These are phyloP conservation scores for Rhagoletis pomonella DNA, from an alignment of 1,140 invertebrate genomes.

Conservation along the genomic window DNA sequence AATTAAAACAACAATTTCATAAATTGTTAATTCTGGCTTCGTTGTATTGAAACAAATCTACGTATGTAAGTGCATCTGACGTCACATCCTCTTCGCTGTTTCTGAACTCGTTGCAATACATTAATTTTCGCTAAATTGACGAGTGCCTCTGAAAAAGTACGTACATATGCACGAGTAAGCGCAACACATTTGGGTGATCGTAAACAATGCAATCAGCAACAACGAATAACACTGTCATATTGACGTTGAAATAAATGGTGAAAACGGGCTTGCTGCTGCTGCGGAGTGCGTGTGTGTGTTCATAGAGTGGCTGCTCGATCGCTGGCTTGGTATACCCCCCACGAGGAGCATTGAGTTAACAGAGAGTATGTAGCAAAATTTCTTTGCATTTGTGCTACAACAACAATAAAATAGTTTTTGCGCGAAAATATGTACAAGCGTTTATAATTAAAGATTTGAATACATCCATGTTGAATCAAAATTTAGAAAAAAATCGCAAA, in stretches of 20 bases:
- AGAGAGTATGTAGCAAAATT: background rate
- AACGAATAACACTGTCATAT: background rate
- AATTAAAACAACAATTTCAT: background rate
- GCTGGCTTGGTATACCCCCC: background rate
- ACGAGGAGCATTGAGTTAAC: background rate
- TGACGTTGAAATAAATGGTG: background rate
- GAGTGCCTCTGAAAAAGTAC: background rate
- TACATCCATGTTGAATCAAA: background rate
- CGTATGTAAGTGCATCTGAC: background rate
- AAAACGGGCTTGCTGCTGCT: background rate
- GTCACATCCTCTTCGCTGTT: slow-evolving; percentile 17
- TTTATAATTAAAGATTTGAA: slow-evolving; percentile 17
- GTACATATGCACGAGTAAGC: background rate
- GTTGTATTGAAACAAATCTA: background rate
- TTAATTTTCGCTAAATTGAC: slow-evolving; percentile 20
- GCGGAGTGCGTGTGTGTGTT: background rate
- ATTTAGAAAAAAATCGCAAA: slow-evolving; percentile 7
- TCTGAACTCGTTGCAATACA: background rate
- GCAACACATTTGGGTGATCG: slow-evolving; percentile 30
- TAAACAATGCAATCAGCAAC: slow-evolving; percentile 14
- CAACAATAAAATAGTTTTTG: background rate
- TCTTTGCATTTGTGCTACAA: background rate
- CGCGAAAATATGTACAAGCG: background rate
- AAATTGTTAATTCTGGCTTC: background rate
- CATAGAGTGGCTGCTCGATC: background rate